Evolutionary conservation across 2,888 invertebrate species (phyloP).

Genomic region (Mythimna impura): DNA sequence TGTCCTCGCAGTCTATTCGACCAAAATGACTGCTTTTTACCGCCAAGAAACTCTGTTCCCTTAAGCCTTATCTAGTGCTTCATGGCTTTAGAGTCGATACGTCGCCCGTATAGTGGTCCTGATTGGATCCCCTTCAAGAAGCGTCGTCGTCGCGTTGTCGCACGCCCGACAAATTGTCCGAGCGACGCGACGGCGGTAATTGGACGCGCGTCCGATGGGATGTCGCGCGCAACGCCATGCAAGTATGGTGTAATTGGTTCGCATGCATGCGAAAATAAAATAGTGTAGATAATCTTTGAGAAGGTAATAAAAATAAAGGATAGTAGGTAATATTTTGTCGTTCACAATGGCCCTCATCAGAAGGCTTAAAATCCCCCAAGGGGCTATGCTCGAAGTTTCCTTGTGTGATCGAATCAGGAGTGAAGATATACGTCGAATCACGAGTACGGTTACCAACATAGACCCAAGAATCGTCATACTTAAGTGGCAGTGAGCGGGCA

Average conservation of each 20-base stretch:
- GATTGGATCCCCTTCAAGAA: conserved; percentile 67
- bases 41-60: not conserved
- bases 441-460: no score
- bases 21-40: not conserved
- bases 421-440: no score
- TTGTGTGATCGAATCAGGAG: no score
- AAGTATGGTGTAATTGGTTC: conserved; percentile 39
- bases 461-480: no score
- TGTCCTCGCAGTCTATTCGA: not conserved
- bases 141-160: conserved; percentile 53
- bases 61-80: conserved; percentile 39
- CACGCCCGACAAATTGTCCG: conserved; percentile 64
- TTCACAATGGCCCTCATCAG: no score
- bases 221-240: conserved; percentile 46
- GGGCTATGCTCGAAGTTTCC: no score
- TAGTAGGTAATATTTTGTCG: no score
- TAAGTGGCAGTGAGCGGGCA: no score
- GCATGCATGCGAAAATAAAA: conserved; percentile 23
- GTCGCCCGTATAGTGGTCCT: conserved; percentile 58
- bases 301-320: not conserved
- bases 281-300: not conserved
- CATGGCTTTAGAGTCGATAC: conserved; percentile 40
- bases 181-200: conserved; percentile 60
- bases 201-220: conserved; percentile 62
- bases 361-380: no score